phyloP scores from a whole-genome alignment of 2,113 vertebrate genomes.

The Mungos mungo region DNA sequence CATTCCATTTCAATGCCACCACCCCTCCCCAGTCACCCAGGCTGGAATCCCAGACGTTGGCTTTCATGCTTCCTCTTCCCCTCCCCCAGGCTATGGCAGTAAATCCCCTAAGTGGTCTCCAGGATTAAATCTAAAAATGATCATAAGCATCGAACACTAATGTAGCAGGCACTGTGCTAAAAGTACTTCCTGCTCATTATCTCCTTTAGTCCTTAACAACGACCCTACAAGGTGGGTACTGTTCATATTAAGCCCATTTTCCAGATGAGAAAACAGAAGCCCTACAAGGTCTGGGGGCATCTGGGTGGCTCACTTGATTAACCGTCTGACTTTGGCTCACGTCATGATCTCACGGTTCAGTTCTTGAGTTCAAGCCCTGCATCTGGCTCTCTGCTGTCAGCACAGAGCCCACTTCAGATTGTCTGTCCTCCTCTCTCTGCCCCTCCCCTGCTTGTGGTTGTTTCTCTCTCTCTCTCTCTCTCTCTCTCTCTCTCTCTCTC shows the following conservation, averaged over 20 bases:
- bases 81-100: background rate
- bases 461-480: too few species aligned
- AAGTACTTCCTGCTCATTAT: background rate
- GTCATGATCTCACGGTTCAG: too few species aligned
- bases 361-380: too few species aligned
- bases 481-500: too few species aligned
- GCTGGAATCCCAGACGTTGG: background rate
- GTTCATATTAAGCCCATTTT: background rate
- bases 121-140: slow-evolving; percentile 42
- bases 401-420: too few species aligned
- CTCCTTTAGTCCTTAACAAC: background rate
- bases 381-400: too few species aligned
- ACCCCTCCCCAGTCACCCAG: background rate
- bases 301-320: too few species aligned
- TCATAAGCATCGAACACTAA: background rate
- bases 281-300: background rate
- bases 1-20: background rate
- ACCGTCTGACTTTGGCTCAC: too few species aligned
- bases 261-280: slow-evolving; percentile 2
- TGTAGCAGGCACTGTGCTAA: background rate
- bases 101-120: background rate
- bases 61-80: background rate
- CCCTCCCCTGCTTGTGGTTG: too few species aligned
- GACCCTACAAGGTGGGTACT: background rate
- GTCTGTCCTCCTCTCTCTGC: too few species aligned